Conservation (phyloP, 1,140 invertebrate species). For the Saccostrea echinata region DNA sequence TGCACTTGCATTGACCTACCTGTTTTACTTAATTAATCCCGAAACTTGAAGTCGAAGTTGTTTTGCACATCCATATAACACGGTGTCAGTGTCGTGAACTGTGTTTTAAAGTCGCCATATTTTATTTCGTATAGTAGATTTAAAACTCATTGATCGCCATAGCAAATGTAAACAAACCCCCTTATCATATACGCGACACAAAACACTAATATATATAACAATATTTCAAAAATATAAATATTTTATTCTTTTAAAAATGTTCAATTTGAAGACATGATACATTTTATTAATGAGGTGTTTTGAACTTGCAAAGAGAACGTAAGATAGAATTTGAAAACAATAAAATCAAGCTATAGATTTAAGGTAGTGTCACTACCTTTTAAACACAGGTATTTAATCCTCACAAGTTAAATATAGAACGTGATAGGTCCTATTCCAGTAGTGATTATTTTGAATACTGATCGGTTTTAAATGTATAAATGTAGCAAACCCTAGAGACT, state of each 20-base stretch:
- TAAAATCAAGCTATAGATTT: no score
- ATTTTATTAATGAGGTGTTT: no score
- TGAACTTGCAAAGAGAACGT: no score
- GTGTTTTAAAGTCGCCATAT: not conserved
- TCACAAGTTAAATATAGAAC: not conserved
- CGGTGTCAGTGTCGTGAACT: not conserved
- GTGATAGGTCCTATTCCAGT: not conserved
- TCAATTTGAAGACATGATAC: not conserved
- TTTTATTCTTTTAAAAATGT: not conserved
- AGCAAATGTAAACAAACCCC: slow-evolving; percentile 37
- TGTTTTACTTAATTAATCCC: not conserved
- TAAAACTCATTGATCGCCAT: slow-evolving; percentile 38
- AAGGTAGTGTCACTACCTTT: not conserved
- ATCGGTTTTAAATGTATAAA: not conserved
- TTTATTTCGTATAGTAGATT: slow-evolving; percentile 5
- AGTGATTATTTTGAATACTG: not conserved
- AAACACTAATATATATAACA: not conserved
- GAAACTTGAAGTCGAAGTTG: not conserved
- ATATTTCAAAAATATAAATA: not conserved
- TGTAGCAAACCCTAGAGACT: no score
- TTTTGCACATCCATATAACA: not conserved
- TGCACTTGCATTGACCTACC: not conserved
- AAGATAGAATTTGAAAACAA: no score
- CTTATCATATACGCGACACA: not conserved
- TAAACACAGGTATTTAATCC: slow-evolving; percentile 14